phyloP scores from a whole-genome alignment of 30 jellyfish, hydroid and myxozoan genomes.

The Aurelia aurita complex sp. Pacific region DNA sequence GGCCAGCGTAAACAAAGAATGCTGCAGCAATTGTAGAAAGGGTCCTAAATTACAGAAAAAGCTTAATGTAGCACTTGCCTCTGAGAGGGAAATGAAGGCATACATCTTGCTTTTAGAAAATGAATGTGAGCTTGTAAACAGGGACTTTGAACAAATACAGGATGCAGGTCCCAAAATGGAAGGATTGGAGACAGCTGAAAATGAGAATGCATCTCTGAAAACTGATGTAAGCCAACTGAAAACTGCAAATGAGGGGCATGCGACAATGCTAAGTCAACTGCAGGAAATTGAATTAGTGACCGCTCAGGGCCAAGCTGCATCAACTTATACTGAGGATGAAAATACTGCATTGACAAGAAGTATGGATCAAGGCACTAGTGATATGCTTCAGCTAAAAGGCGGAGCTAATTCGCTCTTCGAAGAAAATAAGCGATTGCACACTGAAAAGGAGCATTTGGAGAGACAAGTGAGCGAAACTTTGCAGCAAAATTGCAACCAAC shows the following conservation, averaged over 20 bases:
- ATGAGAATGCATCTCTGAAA: background rate
- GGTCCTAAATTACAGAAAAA: background rate
- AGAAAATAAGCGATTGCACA: conserved; percentile 6
- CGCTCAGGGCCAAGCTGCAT: background rate
- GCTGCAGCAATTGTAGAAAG: background rate
- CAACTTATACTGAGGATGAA: background rate
- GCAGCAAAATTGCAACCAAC: background rate
- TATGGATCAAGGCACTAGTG: background rate
- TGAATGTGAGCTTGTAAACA: background rate
- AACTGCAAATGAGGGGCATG: background rate
- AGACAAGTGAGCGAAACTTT: background rate
- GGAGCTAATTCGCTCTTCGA: background rate
- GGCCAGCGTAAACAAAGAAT: background rate
- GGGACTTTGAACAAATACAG: too few species aligned
- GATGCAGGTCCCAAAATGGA: background rate
- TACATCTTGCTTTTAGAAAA: background rate
- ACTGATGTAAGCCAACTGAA: background rate
- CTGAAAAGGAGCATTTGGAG: conserved; percentile 2
- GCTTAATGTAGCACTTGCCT: background rate
- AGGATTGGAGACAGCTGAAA: background rate
- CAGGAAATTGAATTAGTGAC: background rate
- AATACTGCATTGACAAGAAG: background rate
- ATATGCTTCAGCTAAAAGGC: background rate
- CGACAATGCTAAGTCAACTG: background rate
- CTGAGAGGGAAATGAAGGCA: background rate